Conservation (phyloP, 2,888 invertebrate species). For the Philopedon plagiatum region DNA sequence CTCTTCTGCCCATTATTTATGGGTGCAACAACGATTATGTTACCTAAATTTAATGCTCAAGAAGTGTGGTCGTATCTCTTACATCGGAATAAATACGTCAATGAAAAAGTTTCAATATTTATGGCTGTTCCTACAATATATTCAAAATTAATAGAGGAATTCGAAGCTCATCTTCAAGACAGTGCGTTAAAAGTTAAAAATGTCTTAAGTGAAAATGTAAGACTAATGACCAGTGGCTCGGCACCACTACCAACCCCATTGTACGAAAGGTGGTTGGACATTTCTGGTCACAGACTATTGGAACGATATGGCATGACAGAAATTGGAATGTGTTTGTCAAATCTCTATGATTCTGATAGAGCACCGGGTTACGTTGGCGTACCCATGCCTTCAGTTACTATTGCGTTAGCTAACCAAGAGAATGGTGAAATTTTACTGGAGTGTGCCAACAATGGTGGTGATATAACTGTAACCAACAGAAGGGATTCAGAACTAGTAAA, state of each 20-base stretch:
- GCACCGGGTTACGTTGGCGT: slow-evolving; percentile 80
- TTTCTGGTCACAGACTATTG: slow-evolving; percentile 79
- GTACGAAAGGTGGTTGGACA: slow-evolving; percentile 82
- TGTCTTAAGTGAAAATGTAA: slow-evolving; percentile 68
- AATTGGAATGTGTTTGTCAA: slow-evolving; percentile 89
- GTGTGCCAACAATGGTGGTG: slow-evolving; percentile 60
- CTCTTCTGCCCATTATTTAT: slow-evolving; percentile 82
- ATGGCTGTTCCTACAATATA: slow-evolving; percentile 95
- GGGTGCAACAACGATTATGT: slow-evolving; percentile 82
- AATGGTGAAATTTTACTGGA: slow-evolving; percentile 59
- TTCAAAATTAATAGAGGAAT: slow-evolving; percentile 81
- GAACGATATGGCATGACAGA: slow-evolving; percentile 85
- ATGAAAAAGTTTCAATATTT: slow-evolving; percentile 80
- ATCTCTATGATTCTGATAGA: slow-evolving; percentile 77
- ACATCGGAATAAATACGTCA: slow-evolving; percentile 73
- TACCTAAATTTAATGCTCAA: slow-evolving; percentile 77
- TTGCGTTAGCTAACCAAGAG: slow-evolving; percentile 71
- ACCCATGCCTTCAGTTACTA: slow-evolving; percentile 80
- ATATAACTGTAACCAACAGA: slow-evolving; percentile 61
- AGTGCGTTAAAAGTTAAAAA: slow-evolving; percentile 73
- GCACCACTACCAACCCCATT: slow-evolving; percentile 84
- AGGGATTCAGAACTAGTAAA: slow-evolving; percentile 38
- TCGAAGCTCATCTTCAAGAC: slow-evolving; percentile 75
- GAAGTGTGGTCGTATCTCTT: slow-evolving; percentile 81
- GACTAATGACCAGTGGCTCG: slow-evolving; percentile 78